These are phyloP conservation scores for Festucalex cinctus DNA, from an alignment of 2,113 vertebrate species.

Conservation along the genomic window DNA sequence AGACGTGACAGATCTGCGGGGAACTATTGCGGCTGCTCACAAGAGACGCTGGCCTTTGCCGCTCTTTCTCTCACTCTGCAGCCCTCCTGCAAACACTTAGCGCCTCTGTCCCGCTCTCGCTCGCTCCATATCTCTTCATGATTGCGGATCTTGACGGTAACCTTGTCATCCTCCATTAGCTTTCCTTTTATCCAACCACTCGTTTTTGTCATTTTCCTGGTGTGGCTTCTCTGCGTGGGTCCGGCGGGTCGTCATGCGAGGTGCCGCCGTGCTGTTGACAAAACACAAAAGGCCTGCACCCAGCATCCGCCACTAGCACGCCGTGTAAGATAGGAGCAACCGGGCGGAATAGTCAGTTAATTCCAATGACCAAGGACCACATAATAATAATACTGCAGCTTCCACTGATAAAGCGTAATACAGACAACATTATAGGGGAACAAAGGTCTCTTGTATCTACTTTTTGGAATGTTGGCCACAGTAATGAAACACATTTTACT, in stretches of 20 bases:
- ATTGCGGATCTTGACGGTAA: neutral
- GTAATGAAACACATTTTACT: neutral
- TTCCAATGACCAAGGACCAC: neutral
- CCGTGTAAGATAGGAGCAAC: neutral
- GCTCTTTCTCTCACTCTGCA: slow-evolving; percentile 54
- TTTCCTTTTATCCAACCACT: neutral
- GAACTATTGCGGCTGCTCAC: slow-evolving; percentile 62
- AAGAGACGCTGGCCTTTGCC: slow-evolving; percentile 60
- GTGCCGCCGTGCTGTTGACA: slow-evolving; percentile 68
- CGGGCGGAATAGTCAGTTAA: neutral
- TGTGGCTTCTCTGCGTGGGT: slow-evolving; percentile 23
- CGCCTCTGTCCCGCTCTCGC: slow-evolving; percentile 11
- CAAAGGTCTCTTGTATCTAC: neutral
- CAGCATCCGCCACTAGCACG: slow-evolving; percentile 56
- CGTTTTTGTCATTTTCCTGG: slow-evolving; percentile 12
- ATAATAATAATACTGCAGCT: no score
- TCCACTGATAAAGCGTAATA: no score
- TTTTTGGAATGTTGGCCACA: neutral
- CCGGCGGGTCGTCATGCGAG: slow-evolving; percentile 67
- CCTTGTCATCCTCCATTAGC: neutral
- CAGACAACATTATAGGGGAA: no score
- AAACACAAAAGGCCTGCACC: slow-evolving; percentile 79
- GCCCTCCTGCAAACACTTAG: slow-evolving; percentile 26
- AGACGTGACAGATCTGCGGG: slow-evolving; percentile 66
- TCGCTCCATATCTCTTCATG: neutral